Percentiles rank a stretch among this genome's conserved stretches.
Evolutionary conservation across 2,113 vertebrate genomes (phyloP).

Genomic region (Chiloscyllium plagiosum): DNA sequence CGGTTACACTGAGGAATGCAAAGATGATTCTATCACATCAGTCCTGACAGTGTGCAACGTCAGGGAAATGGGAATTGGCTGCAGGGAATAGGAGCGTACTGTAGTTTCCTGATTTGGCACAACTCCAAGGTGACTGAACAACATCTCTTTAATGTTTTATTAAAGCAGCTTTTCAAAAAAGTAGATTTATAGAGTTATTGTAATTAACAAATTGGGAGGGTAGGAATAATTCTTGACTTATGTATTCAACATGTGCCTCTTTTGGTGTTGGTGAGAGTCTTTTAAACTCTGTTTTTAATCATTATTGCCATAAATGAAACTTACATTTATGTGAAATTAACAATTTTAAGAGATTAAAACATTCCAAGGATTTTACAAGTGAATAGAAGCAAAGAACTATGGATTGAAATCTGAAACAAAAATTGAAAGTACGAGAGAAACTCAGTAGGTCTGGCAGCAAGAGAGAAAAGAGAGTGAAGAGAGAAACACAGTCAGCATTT

Average conservation of each 20-base stretch:
- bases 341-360: background rate
- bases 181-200: background rate
- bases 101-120: background rate
- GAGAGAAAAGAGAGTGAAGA: too few species aligned
- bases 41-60: background rate
- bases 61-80: slow-evolving; percentile 26
- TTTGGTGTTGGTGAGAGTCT: background rate
- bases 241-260: background rate
- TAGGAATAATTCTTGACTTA: background rate
- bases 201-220: background rate
- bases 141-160: background rate
- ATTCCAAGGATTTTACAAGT: background rate
- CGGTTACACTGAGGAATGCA: background rate
- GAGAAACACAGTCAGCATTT: too few species aligned
- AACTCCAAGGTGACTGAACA: background rate
- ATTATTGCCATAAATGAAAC: background rate
- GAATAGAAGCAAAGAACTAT: background rate
- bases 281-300: background rate
- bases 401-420: background rate
- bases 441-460: too few species aligned
- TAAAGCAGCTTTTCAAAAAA: background rate
- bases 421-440: too few species aligned
- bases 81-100: background rate
- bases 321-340: background rate
- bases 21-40: background rate